Conservation (phyloP, 2,113 vertebrate species). For the Rhodinocichla rosea region DNA sequence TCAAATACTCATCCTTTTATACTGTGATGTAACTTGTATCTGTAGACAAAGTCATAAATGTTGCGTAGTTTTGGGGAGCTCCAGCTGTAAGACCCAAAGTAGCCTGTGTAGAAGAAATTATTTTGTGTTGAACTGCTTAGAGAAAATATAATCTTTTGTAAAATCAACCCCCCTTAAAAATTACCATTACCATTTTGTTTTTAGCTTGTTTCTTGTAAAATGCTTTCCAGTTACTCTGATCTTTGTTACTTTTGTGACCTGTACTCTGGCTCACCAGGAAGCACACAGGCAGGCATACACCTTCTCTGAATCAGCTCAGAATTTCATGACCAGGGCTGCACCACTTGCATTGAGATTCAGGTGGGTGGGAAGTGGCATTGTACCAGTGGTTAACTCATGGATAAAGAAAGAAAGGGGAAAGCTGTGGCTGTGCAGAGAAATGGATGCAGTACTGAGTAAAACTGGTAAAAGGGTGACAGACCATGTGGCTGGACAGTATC, state of each 20-base stretch:
- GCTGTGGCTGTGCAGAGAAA: background rate
- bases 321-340: background rate
- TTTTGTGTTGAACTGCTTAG: background rate
- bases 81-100: background rate
- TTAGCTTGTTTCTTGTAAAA: background rate
- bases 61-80: background rate
- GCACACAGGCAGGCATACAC: background rate
- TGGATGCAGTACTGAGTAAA: background rate
- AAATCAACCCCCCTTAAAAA: background rate
- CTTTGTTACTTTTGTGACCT: background rate
- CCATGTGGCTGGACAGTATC: background rate
- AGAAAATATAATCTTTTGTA: background rate
- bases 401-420: background rate
- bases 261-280: background rate
- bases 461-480: background rate
- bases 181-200: background rate
- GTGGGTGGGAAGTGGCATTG: background rate
- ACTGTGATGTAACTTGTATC: background rate
- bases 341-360: background rate
- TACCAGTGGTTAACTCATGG: background rate
- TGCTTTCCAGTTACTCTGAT: background rate
- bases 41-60: background rate
- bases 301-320: background rate
- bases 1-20: background rate
- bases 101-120: background rate